Percentiles rank a stretch among this genome's conserved stretches.
Conservation (phyloP, 1,140 invertebrate genomes). For the Panagrolaimus sp. region DNA sequence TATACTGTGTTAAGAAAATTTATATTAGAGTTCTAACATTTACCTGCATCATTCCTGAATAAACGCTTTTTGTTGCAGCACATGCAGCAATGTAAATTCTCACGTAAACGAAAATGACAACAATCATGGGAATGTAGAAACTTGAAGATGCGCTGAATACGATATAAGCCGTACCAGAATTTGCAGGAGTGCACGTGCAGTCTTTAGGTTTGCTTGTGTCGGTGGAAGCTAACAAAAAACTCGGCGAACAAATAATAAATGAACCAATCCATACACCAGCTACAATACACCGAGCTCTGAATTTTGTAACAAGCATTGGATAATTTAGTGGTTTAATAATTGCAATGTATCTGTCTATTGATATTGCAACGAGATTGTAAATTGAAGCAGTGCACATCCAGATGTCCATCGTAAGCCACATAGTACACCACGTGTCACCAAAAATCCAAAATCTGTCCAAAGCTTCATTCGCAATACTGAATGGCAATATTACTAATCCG, state of each 20-base stretch:
- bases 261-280: constrained; percentile 85
- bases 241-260: constrained; percentile 78
- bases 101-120: constrained; percentile 94
- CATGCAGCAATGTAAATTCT: constrained; percentile 85
- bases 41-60: constrained; percentile 78
- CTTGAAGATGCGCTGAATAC: constrained; percentile 87
- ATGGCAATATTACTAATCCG: constrained; percentile 57
- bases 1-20: too few relatives aligned
- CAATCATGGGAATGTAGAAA: constrained; percentile 89
- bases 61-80: constrained; percentile 77
- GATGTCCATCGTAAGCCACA: constrained; percentile 93
- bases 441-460: constrained; percentile 56
- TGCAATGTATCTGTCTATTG: constrained; percentile 70
- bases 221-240: constrained; percentile 51
- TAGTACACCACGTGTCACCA: constrained; percentile 60
- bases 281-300: constrained; percentile 81
- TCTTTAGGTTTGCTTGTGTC: constrained; percentile 34
- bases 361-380: constrained; percentile 88
- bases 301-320: constrained; percentile 84
- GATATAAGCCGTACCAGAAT: constrained; percentile 83
- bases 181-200: constrained; percentile 57
- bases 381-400: constrained; percentile 94
- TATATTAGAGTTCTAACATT: constrained; percentile 61
- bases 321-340: constrained; percentile 97
- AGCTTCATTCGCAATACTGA: constrained; percentile 59